A percentile compares a stretch with the other conserved stretches of the same genome.
These are phyloP conservation scores for Cyclophora punctaria DNA, from an alignment of 2,888 invertebrate species.

Conservation along the genomic window DNA sequence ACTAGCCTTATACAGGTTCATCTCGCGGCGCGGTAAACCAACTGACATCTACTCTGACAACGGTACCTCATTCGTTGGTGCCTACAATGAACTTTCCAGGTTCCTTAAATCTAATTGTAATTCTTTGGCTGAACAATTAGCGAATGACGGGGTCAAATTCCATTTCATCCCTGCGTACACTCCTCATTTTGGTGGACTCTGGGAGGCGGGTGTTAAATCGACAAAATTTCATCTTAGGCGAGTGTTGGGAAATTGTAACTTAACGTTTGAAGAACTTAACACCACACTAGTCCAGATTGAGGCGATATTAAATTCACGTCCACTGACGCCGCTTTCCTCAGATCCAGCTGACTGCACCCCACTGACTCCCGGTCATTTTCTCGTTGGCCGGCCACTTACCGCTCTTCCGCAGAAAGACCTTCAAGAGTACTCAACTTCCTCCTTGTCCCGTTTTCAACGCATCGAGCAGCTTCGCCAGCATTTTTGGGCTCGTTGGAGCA, in stretches of 20 bases:
- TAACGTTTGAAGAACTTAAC: conserved; percentile 17
- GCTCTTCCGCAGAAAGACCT: background rate
- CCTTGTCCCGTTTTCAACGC: background rate
- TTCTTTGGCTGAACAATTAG: background rate
- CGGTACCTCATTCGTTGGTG: conserved; percentile 5
- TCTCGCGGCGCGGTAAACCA: conserved; percentile 5
- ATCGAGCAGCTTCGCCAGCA: background rate
- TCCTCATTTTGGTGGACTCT: conserved; percentile 10
- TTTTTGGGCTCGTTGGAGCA: background rate
- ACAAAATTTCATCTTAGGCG: conserved; percentile 14
- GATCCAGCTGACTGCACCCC: conserved; percentile 5
- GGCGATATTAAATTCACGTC: conserved; percentile 8
- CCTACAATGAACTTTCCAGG: background rate
- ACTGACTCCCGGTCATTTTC: background rate
- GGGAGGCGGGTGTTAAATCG: conserved; percentile 5
- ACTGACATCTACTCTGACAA: conserved; percentile 5
- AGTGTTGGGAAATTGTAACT: conserved; percentile 2
- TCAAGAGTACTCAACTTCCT: background rate
- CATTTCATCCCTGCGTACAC: background rate
- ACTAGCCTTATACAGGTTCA: conserved; percentile 2
- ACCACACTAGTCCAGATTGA: conserved; percentile 13
- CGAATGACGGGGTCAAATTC: background rate
- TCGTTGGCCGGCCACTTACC: background rate
- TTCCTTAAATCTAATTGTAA: background rate
- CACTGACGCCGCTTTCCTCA: conserved; percentile 6